These are phyloP conservation scores for Taeniopygia guttata DNA, from an alignment of 2,797 vertebrate species.

Conservation along the genomic window DNA sequence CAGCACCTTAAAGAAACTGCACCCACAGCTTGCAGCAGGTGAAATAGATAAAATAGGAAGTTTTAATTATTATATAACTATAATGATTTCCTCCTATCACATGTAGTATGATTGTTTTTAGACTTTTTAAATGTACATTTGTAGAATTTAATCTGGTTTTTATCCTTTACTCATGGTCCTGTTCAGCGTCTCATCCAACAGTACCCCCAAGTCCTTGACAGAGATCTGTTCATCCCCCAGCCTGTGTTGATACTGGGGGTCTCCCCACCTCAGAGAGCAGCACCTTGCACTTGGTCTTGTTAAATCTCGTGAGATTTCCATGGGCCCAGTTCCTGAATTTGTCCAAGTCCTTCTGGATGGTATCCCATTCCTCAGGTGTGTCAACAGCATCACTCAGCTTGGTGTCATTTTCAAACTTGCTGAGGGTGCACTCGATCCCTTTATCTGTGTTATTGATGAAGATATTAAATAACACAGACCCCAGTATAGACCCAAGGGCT, in stretches of 20 bases:
- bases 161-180: not conserved
- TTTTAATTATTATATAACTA: not conserved
- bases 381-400: not conserved
- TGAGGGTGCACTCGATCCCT: rapidly evolving
- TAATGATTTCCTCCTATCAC: not conserved
- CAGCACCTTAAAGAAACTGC: constrained; percentile 85
- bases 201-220: not conserved
- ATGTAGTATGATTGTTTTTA: not conserved
- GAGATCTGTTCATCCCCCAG: not conserved
- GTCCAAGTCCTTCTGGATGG: not conserved
- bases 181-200: not conserved
- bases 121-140: not conserved
- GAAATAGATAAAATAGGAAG: constrained; percentile 37
- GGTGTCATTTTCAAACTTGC: not conserved
- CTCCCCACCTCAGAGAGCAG: not conserved
- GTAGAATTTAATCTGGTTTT: not conserved
- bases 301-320: not conserved
- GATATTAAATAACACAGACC: not conserved
- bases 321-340: not conserved
- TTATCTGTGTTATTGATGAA: not conserved
- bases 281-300: not conserved
- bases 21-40: constrained; percentile 88
- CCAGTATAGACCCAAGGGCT: rapidly evolving
- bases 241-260: not conserved
- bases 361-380: not conserved